Evolutionary conservation across 2,888 invertebrate species (phyloP).

Genomic region (Metallyticus violacea): DNA sequence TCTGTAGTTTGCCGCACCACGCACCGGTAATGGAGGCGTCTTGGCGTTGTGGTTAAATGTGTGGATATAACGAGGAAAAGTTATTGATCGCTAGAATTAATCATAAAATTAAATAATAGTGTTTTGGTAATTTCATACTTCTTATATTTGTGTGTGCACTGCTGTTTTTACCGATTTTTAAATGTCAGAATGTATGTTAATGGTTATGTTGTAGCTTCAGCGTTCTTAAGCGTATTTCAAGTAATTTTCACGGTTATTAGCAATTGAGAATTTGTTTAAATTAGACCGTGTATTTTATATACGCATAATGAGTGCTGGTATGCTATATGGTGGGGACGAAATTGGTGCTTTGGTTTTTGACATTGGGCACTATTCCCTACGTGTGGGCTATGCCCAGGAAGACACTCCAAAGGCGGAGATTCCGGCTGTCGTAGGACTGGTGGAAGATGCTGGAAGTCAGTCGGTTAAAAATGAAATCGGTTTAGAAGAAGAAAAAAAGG

Average conservation of each 20-base stretch:
- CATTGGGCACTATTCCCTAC: slow-evolving; percentile 84
- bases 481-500: slow-evolving; percentile 65
- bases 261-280: not conserved
- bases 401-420: slow-evolving; percentile 99
- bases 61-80: not conserved
- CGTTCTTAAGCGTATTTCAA: not conserved
- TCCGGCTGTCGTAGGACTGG: slow-evolving; percentile 86
- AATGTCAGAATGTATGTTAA: not conserved
- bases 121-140: not conserved
- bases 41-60: not conserved
- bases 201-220: not conserved
- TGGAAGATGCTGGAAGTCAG: slow-evolving; percentile 58
- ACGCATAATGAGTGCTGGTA: slow-evolving; percentile 50
- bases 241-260: not conserved
- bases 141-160: not conserved
- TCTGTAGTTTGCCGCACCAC: no score
- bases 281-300: not conserved
- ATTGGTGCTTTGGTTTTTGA: slow-evolving; percentile 98
- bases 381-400: slow-evolving; percentile 95
- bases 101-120: not conserved
- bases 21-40: not conserved
- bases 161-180: not conserved
- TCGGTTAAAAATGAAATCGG: slow-evolving; percentile 65
- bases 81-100: not conserved
- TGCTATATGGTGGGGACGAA: slow-evolving; percentile 94